Conservation (phyloP, 2,888 invertebrate species). For the Mycalesis mineus region DNA sequence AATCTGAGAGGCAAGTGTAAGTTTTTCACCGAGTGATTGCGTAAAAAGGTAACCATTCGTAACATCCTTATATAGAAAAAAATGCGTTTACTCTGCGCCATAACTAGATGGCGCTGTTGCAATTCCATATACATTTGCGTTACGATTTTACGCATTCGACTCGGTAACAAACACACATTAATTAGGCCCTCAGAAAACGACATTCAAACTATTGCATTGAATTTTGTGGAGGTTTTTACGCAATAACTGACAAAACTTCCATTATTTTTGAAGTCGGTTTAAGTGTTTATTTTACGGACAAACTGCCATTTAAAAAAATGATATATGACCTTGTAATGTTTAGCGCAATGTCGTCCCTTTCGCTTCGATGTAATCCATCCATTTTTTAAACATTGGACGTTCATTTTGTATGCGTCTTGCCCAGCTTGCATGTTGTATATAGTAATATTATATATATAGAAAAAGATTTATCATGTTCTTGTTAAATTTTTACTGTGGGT, state of each 20-base stretch:
- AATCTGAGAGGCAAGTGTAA: not conserved
- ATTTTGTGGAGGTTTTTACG: too few species aligned
- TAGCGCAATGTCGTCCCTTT: constrained; percentile 60
- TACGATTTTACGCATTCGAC: too few species aligned
- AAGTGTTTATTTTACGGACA: constrained; percentile 29
- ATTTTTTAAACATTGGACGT: constrained; percentile 62
- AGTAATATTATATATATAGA: constrained; percentile 47
- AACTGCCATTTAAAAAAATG: constrained; percentile 49
- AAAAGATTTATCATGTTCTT: constrained; percentile 64
- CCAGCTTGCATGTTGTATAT: constrained; percentile 72
- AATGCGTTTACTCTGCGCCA: too few species aligned
- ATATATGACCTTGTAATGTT: constrained; percentile 35
- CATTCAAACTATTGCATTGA: too few species aligned
- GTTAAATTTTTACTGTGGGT: constrained; percentile 69
- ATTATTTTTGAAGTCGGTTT: not conserved
- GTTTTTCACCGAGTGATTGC: too few species aligned
- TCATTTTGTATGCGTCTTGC: constrained; percentile 68
- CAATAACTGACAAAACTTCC: not conserved
- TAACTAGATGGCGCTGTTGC: too few species aligned
- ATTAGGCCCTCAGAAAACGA: too few species aligned
- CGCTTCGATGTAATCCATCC: constrained; percentile 67
- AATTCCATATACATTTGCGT: too few species aligned
- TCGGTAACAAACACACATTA: too few species aligned
- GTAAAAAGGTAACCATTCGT: too few species aligned
- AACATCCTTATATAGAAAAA: too few species aligned